Evolutionary conservation across 1,140 invertebrate genomes (phyloP).

Genomic region (Psilanteris sp.): DNA sequence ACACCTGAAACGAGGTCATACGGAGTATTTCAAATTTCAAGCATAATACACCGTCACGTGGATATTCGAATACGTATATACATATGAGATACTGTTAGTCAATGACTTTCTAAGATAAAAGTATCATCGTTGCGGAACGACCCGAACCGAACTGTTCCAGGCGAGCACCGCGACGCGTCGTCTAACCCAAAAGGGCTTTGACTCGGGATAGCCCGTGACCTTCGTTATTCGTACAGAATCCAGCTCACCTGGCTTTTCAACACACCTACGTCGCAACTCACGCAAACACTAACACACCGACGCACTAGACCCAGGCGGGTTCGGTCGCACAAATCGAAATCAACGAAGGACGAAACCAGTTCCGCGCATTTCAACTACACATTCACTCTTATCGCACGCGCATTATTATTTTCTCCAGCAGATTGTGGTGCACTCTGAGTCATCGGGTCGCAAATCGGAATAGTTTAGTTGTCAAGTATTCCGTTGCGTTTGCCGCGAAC

Average conservation of each 20-base stretch:
- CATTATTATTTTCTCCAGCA: constrained; percentile 21
- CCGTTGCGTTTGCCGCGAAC: too few relatives aligned
- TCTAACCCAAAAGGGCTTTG: constrained; percentile 9
- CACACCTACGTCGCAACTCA: constrained; percentile 2
- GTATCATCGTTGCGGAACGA: too few relatives aligned
- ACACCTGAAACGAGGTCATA: too few relatives aligned
- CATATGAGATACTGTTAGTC: too few relatives aligned
- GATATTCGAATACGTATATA: too few relatives aligned
- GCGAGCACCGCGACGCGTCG: too few relatives aligned
- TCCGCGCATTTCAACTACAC: not conserved
- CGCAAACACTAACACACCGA: not conserved
- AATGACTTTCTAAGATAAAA: too few relatives aligned
- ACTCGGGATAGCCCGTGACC: constrained; percentile 17
- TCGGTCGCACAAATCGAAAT: not conserved
- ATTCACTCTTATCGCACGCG: constrained; percentile 13
- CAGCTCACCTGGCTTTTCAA: constrained; percentile 3
- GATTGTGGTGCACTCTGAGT: constrained; percentile 26
- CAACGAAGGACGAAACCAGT: constrained; percentile 7
- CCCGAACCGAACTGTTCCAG: too few relatives aligned
- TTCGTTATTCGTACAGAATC: constrained; percentile 21
- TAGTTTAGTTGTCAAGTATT: too few relatives aligned
- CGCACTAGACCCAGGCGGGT: not conserved
- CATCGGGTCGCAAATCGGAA: too few relatives aligned
- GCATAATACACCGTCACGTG: too few relatives aligned
- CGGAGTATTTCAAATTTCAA: too few relatives aligned